Evolutionary conservation across 2,888 invertebrate species (phyloP), one percentile per base, ranked within the genome.

Genomic region (Drosophila atripex): DNA sequence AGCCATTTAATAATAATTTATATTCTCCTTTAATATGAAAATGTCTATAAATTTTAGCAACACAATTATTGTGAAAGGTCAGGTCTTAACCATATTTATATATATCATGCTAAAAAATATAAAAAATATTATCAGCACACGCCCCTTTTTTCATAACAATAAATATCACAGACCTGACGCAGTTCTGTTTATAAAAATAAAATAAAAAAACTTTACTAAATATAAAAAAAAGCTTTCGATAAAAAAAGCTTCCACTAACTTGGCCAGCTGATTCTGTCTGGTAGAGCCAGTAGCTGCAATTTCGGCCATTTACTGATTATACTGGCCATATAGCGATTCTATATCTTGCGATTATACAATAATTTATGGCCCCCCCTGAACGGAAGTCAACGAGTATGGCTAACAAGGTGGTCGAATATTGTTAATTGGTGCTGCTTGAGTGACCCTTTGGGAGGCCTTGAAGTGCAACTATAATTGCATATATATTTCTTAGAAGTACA

Each of bases 381-480:
- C 66, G 28, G 56, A 55, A 63, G 65, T 63, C 53, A 46, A 54
- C 39, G 47, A 16, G 46, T 46, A 25, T 32, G 14, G 18, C 38
- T 32, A 51, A 52, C 54, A 65, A 71, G 71, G 71, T 57, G 54
- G 55, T 38, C 1, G 35, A 43, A 52, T 38, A 23, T 39, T 28
- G 51, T 45, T 74, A 76, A 83, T 83, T 83, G 51, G 60, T n/a
- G 43, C 53, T 77, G 84, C 84, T 60, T 74, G 74, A 82, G n/a
- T 64, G 51, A 60, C 41, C 23, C 30, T 43, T 38, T 38, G 12
- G 16, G 41, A 43, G 39, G 8, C 39, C 39, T 16, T 60, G 51
- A 3, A 9, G 21, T 12, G 18, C 25, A n/a, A 9, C 14, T 32
- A 14, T 14, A 39, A 14, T 0, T 39, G n/a, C 5, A 32, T 32